These are phyloP conservation scores for Poicephalus gulielmi DNA, from an alignment of 2,113 vertebrate species.

Conservation along the genomic window DNA sequence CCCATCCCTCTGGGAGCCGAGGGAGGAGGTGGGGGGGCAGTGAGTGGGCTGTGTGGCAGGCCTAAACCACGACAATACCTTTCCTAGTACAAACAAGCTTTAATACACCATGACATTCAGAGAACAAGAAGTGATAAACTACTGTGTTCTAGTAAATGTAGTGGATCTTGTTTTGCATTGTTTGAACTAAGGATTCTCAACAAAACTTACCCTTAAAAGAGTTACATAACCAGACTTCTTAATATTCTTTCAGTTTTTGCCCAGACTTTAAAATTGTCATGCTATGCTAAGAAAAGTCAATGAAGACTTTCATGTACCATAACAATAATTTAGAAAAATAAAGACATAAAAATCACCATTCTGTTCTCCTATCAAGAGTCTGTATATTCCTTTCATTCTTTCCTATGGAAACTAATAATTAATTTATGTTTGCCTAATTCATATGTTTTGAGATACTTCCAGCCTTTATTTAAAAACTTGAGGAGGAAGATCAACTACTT, in stretches of 20 bases:
- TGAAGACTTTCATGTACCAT: neutral
- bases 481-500: neutral
- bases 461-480: neutral
- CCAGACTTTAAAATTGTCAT: neutral
- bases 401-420: neutral
- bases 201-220: neutral
- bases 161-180: neutral
- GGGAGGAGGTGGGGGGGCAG: too few species aligned
- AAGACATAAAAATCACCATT: neutral
- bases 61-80: too few species aligned
- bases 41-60: too few species aligned
- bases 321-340: neutral
- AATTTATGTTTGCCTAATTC: neutral
- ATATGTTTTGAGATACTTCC: neutral
- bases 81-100: neutral
- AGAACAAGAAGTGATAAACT: neutral
- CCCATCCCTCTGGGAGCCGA: too few species aligned
- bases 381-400: neutral
- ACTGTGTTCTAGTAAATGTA: neutral
- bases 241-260: neutral
- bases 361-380: neutral
- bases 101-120: neutral
- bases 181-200: neutral
- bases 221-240: neutral
- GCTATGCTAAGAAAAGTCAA: neutral